A percentile compares a stretch with the other conserved stretches of the same genome.
Evolutionary conservation across 2,888 invertebrate species (phyloP).

Genomic region (Pollenia griseotomentosa): DNA sequence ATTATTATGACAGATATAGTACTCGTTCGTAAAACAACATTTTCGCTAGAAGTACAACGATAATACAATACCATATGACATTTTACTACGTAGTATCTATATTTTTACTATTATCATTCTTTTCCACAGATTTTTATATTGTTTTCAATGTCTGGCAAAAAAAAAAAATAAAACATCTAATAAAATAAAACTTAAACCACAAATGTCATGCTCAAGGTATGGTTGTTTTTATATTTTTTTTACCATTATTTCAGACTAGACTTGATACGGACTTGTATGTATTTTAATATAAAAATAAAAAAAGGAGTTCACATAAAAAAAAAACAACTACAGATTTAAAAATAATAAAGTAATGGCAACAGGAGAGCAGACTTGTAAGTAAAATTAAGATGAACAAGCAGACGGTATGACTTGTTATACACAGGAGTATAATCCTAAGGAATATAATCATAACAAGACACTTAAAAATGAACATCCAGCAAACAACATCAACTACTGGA

Average conservation of each 20-base stretch:
- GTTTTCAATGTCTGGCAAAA: slow-evolving; percentile 59
- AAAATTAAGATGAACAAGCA: slow-evolving; percentile 4
- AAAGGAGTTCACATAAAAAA: slow-evolving; percentile 15
- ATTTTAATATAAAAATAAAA: background rate
- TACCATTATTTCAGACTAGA: slow-evolving; percentile 55
- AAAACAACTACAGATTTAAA: slow-evolving; percentile 33
- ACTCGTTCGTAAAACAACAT: background rate
- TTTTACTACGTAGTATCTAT: slow-evolving; percentile 40
- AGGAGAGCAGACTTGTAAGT: background rate
- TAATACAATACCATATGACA: slow-evolving; percentile 49
- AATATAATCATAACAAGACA: slow-evolving; percentile 68
- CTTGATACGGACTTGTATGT: slow-evolving; percentile 31
- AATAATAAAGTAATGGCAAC: slow-evolving; percentile 16
- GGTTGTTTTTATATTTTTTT: background rate
- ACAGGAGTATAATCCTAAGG: slow-evolving; percentile 67
- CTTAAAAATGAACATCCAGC: slow-evolving; percentile 60
- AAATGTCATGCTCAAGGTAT: slow-evolving; percentile 70
- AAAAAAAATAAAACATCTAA: slow-evolving; percentile 37
- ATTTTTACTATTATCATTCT: slow-evolving; percentile 39
- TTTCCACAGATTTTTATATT: slow-evolving; percentile 51
- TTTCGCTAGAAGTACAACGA: background rate
- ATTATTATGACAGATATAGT: slow-evolving; percentile 63
- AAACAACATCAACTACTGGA: background rate
- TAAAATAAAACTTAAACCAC: slow-evolving; percentile 62
- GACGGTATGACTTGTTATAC: slow-evolving; percentile 62